Percentiles rank a stretch among this genome's conserved stretches.
phyloP scores from a whole-genome alignment of 2,888 invertebrate genomes.

The Chorisops tibialis region DNA sequence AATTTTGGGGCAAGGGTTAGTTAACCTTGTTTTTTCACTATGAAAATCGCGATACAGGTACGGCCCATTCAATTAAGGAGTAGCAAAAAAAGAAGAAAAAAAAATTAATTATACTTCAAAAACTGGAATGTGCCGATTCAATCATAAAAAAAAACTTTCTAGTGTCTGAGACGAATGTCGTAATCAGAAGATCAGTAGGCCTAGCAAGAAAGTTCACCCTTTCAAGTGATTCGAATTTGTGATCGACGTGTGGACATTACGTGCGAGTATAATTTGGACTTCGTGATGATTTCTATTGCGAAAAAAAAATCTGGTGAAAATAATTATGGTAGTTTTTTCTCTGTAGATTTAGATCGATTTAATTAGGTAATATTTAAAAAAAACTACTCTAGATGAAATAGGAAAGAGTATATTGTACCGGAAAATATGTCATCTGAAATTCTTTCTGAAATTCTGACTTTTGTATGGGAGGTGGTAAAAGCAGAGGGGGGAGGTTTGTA shows the following conservation, averaged over 20 bases:
- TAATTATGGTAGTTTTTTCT: no score
- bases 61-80: no score
- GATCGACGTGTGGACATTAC: background rate
- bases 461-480: no score
- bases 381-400: no score
- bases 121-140: constrained; percentile 2
- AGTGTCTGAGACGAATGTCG: background rate
- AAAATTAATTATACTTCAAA: background rate
- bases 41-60: no score
- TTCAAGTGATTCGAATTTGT: background rate
- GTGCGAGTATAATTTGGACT: background rate
- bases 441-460: no score
- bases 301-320: constrained; percentile 6
- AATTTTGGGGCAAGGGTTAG: background rate
- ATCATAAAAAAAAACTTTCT: background rate
- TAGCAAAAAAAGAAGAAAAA: no score
- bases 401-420: no score
- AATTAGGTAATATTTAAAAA: no score
- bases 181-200: constrained; percentile 15
- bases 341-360: no score
- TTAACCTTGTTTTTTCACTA: background rate
- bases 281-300: constrained; percentile 16
- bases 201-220: constrained; percentile 25
- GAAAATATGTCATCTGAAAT: no score
- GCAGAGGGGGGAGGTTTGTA: no score